Evolutionary conservation across 2,113 vertebrate species (phyloP).

Genomic region (Platichthys stellatus): DNA sequence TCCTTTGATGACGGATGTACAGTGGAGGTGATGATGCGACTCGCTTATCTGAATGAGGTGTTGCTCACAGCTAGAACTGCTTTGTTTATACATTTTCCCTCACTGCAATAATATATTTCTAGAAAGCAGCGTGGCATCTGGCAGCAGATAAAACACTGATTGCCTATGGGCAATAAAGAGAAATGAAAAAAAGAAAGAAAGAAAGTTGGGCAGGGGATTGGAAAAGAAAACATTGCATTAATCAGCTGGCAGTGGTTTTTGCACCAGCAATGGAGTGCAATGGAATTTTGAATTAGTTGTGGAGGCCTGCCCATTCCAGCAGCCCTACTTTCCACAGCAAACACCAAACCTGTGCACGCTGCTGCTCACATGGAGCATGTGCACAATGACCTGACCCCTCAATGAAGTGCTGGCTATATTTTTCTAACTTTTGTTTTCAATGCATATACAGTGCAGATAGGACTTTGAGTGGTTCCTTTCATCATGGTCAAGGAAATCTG

Average conservation of each 20-base stretch:
- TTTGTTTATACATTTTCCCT: slow-evolving; percentile 10
- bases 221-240: slow-evolving; percentile 68
- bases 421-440: too few species aligned
- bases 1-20: slow-evolving; percentile 6
- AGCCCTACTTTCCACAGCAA: slow-evolving; percentile 59
- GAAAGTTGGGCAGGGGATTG: slow-evolving; percentile 66
- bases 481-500: too few species aligned
- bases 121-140: slow-evolving; percentile 50
- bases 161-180: slow-evolving; percentile 48
- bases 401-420: neutral
- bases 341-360: slow-evolving; percentile 17
- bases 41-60: neutral
- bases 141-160: slow-evolving; percentile 62
- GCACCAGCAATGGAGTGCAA: slow-evolving; percentile 46
- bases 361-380: neutral
- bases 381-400: neutral
- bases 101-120: slow-evolving; percentile 41
- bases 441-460: too few species aligned
- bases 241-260: slow-evolving; percentile 66
- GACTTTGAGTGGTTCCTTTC: too few species aligned
- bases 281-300: slow-evolving; percentile 64
- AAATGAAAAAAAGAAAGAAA: slow-evolving; percentile 57
- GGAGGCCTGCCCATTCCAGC: slow-evolving; percentile 56
- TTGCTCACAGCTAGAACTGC: slow-evolving; percentile 23
- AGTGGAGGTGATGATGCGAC: slow-evolving; percentile 32